Evolutionary conservation across 2,797 vertebrate species (phyloP), one percentile per base, ranked within the genome.

Genomic region (Anguilla marmorata): DNA sequence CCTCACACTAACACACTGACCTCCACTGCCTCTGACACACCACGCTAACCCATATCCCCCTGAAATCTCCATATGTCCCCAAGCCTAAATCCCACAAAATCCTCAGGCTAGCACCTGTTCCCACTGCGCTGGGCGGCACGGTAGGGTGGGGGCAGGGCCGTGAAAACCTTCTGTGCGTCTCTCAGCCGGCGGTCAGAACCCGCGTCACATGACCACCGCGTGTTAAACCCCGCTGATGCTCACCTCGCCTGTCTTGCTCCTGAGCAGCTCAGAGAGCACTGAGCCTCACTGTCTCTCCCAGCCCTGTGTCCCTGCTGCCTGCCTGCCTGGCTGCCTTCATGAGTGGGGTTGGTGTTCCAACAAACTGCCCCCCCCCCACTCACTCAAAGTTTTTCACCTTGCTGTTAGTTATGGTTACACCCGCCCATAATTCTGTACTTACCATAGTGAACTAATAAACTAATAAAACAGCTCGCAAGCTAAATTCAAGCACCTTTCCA

Each of bases 31-130:
- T 69, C 24, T 80, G 16, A 19, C 37, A 80, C 37, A 37, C 45
- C 82, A 52, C 45, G 45, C 79, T 45, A 76, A 54, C 86, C 60
- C 87, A 85, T 86, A 80, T 63, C 86, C 87, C 85, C 16, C 9
- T 87, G 86, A 91, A 63, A 74, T 83, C 86, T 90, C 92, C 92
- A 91, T 91, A 92, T 92, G 91, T 89, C 84, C 60, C 30, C 56
- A n/a, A 50, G 86, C 86, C 84, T 86, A 90, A 92, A 87, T 90
- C 90, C 86, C 87, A 24, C 11, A 88, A 90, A 92, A 88, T 85
- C 89, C 88, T 60, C 56, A 66, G 54, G 33, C 56, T 41, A 41
- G 58, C 33, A 85, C 79, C 79, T 85, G 84, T 60, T 60, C 52
- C 58, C 21, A 30, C 58, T 60, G 58, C 45, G 54, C 21, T 12